phyloP scores from a whole-genome alignment of 1,140 invertebrate genomes.

The Scaptomyza pallida region DNA sequence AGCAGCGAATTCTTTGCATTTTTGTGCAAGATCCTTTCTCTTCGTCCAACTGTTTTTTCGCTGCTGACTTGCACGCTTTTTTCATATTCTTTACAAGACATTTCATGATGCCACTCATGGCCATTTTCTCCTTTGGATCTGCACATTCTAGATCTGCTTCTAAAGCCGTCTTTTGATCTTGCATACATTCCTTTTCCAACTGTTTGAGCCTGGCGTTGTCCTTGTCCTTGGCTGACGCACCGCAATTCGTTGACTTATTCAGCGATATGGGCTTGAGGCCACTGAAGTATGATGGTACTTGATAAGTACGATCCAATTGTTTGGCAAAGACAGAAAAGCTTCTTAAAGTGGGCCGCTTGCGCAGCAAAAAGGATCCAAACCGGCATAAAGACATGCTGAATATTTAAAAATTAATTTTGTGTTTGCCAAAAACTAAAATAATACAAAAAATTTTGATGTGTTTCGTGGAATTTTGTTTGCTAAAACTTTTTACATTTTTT shows the following conservation, averaged over 20 bases:
- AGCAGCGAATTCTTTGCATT: background rate
- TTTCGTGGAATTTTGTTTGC: background rate
- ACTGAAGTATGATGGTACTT: background rate
- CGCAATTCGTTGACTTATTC: background rate
- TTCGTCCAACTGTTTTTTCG: background rate
- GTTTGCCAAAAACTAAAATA: background rate
- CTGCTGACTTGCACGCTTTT: background rate
- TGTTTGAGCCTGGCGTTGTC: background rate
- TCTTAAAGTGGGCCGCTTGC: background rate
- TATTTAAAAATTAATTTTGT: background rate
- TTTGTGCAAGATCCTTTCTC: background rate
- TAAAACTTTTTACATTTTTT: background rate
- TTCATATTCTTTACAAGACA: constrained; percentile 3
- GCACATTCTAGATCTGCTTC: background rate
- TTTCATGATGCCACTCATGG: background rate
- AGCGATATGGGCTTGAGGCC: background rate
- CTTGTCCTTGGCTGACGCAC: background rate
- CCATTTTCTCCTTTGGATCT: background rate
- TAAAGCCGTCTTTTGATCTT: background rate
- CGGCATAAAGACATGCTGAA: constrained; percentile 16
- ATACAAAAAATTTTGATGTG: background rate
- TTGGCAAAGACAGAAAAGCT: background rate
- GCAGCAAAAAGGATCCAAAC: background rate
- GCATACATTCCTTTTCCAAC: constrained; percentile 7
- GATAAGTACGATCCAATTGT: background rate